Conservation (phyloP, 1,140 invertebrate species). For the Vollenhovia emeryi region DNA sequence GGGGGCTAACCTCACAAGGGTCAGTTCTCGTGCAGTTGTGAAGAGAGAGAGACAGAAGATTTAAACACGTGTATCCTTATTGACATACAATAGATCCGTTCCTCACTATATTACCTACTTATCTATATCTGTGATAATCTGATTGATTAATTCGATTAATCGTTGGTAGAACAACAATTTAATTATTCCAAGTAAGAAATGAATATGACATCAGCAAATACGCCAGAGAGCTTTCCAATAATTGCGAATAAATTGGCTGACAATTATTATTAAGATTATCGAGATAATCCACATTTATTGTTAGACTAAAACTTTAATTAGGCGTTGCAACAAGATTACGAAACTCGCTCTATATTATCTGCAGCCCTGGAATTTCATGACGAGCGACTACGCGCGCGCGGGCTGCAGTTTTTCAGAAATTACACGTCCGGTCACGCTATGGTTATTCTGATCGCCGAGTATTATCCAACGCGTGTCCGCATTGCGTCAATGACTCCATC, state of each 20-base stretch:
- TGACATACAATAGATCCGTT: neutral
- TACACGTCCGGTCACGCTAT: slow-evolving; percentile 70
- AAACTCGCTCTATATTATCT: slow-evolving; percentile 39
- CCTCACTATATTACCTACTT: neutral
- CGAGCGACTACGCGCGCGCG: slow-evolving; percentile 10
- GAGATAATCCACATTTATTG: no score
- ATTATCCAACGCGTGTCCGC: slow-evolving; percentile 66
- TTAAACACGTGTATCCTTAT: no score
- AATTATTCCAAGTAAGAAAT: neutral
- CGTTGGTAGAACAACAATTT: neutral
- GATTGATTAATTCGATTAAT: neutral
- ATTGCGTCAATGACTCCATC: slow-evolving; percentile 69
- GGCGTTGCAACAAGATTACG: slow-evolving; percentile 10
- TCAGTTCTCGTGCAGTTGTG: no score
- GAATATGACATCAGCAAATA: neutral
- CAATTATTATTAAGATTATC: slow-evolving; percentile 19
- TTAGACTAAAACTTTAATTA: slow-evolving; percentile 47
- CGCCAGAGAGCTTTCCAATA: neutral
- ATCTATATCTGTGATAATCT: neutral
- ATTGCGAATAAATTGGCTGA: slow-evolving; percentile 15
- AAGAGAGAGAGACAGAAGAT: no score
- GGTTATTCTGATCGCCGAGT: slow-evolving; percentile 55
- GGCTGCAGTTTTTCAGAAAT: slow-evolving; percentile 67
- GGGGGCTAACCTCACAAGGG: no score
- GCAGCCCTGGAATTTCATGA: slow-evolving; percentile 55